Evolutionary conservation across 2,797 vertebrate species (phyloP).

Genomic region (Erpetoichthys calabaricus): DNA sequence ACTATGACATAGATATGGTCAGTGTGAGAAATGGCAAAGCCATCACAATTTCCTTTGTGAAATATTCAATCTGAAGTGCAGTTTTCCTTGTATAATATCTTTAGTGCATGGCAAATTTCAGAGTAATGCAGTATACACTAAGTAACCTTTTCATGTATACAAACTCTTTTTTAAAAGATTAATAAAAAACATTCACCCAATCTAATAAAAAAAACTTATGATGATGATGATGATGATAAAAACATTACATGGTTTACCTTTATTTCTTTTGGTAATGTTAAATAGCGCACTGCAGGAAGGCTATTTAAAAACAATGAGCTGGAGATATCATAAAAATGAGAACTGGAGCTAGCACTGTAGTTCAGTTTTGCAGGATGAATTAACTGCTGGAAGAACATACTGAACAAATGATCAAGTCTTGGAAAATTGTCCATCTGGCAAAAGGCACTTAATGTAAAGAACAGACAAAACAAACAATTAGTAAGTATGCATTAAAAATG

Average conservation of each 20-base stretch:
- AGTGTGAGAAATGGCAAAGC: too few relatives aligned
- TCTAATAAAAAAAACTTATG: too few relatives aligned
- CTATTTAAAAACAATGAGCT: constrained; percentile 56
- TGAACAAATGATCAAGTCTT: constrained; percentile 86
- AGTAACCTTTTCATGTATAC: too few relatives aligned
- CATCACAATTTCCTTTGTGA: too few relatives aligned
- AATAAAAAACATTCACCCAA: too few relatives aligned
- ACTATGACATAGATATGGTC: too few relatives aligned
- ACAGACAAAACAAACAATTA: neutral
- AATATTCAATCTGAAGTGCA: too few relatives aligned
- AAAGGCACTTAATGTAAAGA: constrained; percentile 61
- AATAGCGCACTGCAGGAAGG: constrained; percentile 78
- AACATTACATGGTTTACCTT: constrained; percentile 48
- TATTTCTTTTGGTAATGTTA: constrained; percentile 66
- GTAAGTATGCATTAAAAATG: neutral
- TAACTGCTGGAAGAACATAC: constrained; percentile 82
- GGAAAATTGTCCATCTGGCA: constrained; percentile 57
- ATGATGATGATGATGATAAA: too few relatives aligned
- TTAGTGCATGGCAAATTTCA: too few relatives aligned
- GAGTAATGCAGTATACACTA: too few relatives aligned
- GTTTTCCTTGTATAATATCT: too few relatives aligned
- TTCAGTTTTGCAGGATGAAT: constrained; percentile 54
- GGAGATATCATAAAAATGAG: constrained; percentile 35
- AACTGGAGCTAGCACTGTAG: constrained; percentile 20
- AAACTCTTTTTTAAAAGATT: too few relatives aligned